Conservation (phyloP, 2,888 invertebrate species). For the Mythimna ferrago region DNA sequence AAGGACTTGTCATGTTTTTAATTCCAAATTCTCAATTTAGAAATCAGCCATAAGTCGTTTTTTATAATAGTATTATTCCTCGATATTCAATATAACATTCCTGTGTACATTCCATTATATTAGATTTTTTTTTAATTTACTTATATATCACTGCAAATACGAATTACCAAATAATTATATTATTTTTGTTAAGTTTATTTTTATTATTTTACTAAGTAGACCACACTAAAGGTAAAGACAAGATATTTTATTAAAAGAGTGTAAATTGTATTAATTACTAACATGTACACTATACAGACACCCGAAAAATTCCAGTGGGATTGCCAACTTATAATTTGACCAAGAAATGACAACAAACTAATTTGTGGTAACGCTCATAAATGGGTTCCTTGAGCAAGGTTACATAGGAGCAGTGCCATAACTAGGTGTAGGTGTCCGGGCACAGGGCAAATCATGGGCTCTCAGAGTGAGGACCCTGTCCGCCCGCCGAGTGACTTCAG, state of each 20-base stretch:
- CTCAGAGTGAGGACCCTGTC: too few species aligned
- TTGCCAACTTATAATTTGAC: not conserved
- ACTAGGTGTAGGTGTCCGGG: too few species aligned
- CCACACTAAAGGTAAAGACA: not conserved
- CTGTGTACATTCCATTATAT: constrained; percentile 46
- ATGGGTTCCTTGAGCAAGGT: not conserved
- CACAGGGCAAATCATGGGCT: too few species aligned
- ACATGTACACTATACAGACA: not conserved
- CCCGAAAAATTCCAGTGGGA: too few species aligned
- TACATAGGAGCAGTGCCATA: not conserved
- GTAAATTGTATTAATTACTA: not conserved
- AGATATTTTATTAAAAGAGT: not conserved
- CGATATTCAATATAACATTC: constrained; percentile 35
- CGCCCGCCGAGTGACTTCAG: too few species aligned
- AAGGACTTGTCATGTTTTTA: not conserved
- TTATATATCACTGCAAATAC: constrained; percentile 35
- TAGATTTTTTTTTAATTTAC: constrained; percentile 22
- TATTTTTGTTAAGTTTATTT: constrained; percentile 31
- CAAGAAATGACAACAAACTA: not conserved
- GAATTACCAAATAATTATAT: constrained; percentile 51
- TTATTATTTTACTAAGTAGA: constrained; percentile 2
- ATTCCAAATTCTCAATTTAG: not conserved
- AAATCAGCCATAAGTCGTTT: not conserved
- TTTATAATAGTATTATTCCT: constrained; percentile 10
- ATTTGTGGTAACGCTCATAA: too few species aligned